Percentiles rank a stretch among this genome's conserved stretches.
These are phyloP conservation scores for Metridium senile DNA, from an alignment of 92 coral and sea anemone species.

Conservation along the genomic window DNA sequence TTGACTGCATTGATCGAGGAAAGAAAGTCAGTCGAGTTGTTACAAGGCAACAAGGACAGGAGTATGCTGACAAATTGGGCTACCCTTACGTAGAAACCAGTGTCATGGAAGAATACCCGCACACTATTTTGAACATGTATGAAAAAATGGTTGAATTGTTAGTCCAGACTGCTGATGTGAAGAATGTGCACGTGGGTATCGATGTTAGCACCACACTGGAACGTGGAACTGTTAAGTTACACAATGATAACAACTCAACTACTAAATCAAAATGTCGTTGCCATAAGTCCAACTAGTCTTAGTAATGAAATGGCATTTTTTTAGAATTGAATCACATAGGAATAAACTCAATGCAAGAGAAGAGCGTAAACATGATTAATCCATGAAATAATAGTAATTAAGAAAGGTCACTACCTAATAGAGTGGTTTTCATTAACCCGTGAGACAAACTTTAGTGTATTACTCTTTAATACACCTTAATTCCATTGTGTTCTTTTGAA, in stretches of 20 bases:
- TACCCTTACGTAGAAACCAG: slow-evolving; percentile 73
- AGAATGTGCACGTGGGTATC: slow-evolving; percentile 37
- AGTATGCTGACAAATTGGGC: slow-evolving; percentile 46
- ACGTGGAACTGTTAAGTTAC: not conserved
- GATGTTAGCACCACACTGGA: not conserved
- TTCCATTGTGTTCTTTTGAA: too few species aligned
- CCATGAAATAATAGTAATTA: too few species aligned
- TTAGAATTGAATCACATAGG: too few species aligned
- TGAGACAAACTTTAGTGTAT: too few species aligned
- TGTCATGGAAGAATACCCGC: slow-evolving; percentile 41
- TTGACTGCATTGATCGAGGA: slow-evolving; percentile 28
- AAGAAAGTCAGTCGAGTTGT: slow-evolving; percentile 32
- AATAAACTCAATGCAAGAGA: too few species aligned
- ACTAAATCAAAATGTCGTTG: slow-evolving; percentile 20
- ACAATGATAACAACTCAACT: not conserved
- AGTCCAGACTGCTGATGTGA: slow-evolving; percentile 52
- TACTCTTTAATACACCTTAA: too few species aligned
- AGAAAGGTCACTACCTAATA: too few species aligned
- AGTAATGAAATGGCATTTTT: not conserved
- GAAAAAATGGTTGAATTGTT: slow-evolving; percentile 50
- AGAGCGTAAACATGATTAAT: too few species aligned
- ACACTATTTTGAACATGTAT: slow-evolving; percentile 61
- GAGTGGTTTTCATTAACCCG: too few species aligned
- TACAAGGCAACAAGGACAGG: slow-evolving; percentile 36
- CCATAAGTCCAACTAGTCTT: not conserved